Evolutionary conservation across 1,140 invertebrate species (phyloP), one percentile per base, ranked within the genome.

Genomic region (Drosophila varians): DNA sequence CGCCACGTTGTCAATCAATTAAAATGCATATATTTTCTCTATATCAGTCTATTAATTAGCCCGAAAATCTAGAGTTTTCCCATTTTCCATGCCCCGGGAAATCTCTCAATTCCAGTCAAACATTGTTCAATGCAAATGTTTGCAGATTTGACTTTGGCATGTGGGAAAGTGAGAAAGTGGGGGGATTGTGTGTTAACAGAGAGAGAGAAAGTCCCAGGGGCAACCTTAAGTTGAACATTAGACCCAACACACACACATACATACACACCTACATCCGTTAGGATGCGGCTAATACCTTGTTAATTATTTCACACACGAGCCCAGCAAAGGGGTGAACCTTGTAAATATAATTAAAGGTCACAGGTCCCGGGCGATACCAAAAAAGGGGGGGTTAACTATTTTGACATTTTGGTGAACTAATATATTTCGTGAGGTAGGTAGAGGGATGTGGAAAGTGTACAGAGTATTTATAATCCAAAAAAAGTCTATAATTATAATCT

Each of bases 271-370:
- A n/a, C n/a, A n/a, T n/a, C n/a, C n/a, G 36, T 21, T 26, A 14
- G 58, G 55, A 64, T 64, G 60, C 42, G 55, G 42, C 60, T 64
- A 61, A 64, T 61, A 61, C 60, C 60, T 64, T 64, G 60, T 64
- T 64, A 64, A 64, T 64, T 64, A 64, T 64, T 61, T 60, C 60
- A 26, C 60, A 58, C 42, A 25, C 55, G 28, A 40, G 60, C 42
- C 46, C 23, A 64, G 40, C 4, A 9, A 14, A 36, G 4, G 60
- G 55, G 28, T 61, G 60, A 19, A 60, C 60, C 55, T 38, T 12
- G 5, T 19, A 42, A 42, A 19, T 42, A 8, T 18, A 42, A 42
- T 42, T 42, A 42, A 42, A 42, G 38, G 38, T 42, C 38, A 42
- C 19, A 42, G 38, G 36, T 38, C 36, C 16, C 12, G 11, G n/a